These are phyloP conservation scores for Rhinatrema bivittatum DNA, from an alignment of 2,797 vertebrate species.

Conservation along the genomic window DNA sequence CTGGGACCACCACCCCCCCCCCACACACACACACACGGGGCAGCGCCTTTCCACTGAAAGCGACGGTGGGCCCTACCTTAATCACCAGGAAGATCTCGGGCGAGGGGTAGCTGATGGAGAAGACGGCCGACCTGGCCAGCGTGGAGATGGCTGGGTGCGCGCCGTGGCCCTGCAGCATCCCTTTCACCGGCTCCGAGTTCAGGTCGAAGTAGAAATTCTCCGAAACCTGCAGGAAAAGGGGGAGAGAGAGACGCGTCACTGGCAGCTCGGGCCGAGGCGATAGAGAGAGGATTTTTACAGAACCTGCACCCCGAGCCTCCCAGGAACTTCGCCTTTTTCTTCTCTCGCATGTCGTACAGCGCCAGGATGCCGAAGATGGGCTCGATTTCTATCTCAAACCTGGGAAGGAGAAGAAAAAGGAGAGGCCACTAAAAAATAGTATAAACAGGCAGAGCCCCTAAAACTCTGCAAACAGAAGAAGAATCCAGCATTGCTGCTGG, in stretches of 20 bases:
- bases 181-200: constrained; percentile 83
- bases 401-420: constrained; percentile 23
- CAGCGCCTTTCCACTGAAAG: no score
- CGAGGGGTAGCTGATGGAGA: constrained; percentile 86
- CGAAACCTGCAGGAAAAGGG: constrained; percentile 65
- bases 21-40: no score
- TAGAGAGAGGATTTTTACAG: no score
- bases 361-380: constrained; percentile 86
- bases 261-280: no score
- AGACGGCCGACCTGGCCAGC: constrained; percentile 80
- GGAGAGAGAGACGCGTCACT: neutral
- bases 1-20: no score
- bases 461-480: accelerated
- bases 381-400: constrained; percentile 92
- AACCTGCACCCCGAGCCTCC: no score
- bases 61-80: constrained; percentile 68
- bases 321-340: constrained; percentile 84
- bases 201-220: constrained; percentile 91
- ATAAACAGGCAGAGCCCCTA: no score
- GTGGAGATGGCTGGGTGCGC: constrained; percentile 72
- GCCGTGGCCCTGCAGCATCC: constrained; percentile 69
- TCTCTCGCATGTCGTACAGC: constrained; percentile 84
- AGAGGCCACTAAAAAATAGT: no score
- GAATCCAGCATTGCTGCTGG: neutral
- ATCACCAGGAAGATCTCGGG: constrained; percentile 87